Conservation (phyloP, 1,140 invertebrate species). For the Drosophila setifemur region DNA sequence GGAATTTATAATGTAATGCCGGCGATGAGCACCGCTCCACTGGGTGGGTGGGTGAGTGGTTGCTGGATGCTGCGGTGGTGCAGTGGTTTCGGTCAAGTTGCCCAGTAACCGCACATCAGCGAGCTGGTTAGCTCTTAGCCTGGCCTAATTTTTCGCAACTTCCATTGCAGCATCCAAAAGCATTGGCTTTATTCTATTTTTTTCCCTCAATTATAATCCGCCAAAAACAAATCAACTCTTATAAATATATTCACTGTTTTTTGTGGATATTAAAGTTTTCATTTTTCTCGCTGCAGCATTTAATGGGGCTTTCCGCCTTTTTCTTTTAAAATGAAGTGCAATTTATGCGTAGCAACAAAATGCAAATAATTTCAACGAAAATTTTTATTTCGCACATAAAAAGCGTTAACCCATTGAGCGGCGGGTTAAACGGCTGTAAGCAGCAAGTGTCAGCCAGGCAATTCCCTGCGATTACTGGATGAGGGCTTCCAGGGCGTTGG, state of each 20-base stretch:
- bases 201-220: slow-evolving; percentile 2
- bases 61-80: not conserved
- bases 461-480: slow-evolving; percentile 56
- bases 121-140: slow-evolving; percentile 21
- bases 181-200: slow-evolving; percentile 22
- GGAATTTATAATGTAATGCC: slow-evolving; percentile 77
- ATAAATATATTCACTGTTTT: not conserved
- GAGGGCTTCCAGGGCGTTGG: not conserved
- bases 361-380: slow-evolving; percentile 63
- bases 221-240: slow-evolving; percentile 14
- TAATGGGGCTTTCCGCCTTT: slow-evolving; percentile 14
- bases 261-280: not conserved
- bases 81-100: slow-evolving; percentile 23
- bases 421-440: slow-evolving; percentile 73
- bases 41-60: not conserved
- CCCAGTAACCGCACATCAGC: slow-evolving; percentile 62
- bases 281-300: slow-evolving; percentile 12
- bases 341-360: slow-evolving; percentile 66
- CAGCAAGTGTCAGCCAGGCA: slow-evolving; percentile 67
- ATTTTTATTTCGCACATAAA: slow-evolving; percentile 50
- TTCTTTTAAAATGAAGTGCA: slow-evolving; percentile 36
- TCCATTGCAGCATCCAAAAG: slow-evolving; percentile 47
- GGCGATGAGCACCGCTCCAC: slow-evolving; percentile 30
- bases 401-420: slow-evolving; percentile 49
- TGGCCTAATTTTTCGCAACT: slow-evolving; percentile 61